Percentiles rank a stretch among this genome's conserved stretches.
Evolutionary conservation across 2,113 vertebrate genomes (phyloP).

Genomic region (Nettapus auritus): DNA sequence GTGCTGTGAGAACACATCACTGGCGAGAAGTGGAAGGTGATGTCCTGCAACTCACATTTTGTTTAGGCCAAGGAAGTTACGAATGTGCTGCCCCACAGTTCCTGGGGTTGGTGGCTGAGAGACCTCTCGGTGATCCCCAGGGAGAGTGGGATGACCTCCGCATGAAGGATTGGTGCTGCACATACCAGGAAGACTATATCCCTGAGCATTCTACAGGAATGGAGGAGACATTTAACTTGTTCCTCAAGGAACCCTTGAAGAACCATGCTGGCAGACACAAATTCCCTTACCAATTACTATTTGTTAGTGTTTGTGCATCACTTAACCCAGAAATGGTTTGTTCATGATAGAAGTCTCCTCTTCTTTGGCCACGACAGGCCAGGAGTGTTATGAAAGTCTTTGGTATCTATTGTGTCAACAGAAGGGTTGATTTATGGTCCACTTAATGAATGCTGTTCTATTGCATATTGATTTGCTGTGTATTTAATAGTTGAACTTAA

Average conservation of each 20-base stretch:
- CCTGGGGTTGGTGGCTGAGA: not conserved
- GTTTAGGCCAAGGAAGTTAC: not conserved
- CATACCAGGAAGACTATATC: not conserved
- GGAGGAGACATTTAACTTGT: not conserved
- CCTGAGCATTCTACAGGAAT: not conserved
- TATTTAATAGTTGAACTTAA: conserved; percentile 44
- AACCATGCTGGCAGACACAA: not conserved
- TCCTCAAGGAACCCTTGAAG: not conserved
- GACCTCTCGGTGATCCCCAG: not conserved
- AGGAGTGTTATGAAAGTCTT: not conserved
- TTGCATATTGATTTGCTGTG: conserved; percentile 46
- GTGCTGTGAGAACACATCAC: not conserved
- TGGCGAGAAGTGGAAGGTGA: not conserved
- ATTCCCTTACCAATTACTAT: not conserved
- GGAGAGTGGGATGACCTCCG: not conserved
- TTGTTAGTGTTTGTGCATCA: rapidly evolving
- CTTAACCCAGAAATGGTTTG: not conserved
- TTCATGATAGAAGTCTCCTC: not conserved
- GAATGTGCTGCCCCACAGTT: rapidly evolving
- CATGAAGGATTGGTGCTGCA: not conserved
- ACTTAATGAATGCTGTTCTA: conserved; percentile 4
- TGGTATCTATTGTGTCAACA: not conserved
- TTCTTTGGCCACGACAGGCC: not conserved
- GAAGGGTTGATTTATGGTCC: not conserved
- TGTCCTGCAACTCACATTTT: rapidly evolving